phyloP scores from a whole-genome alignment of 2,888 invertebrate genomes.

The Timema cristinae region DNA sequence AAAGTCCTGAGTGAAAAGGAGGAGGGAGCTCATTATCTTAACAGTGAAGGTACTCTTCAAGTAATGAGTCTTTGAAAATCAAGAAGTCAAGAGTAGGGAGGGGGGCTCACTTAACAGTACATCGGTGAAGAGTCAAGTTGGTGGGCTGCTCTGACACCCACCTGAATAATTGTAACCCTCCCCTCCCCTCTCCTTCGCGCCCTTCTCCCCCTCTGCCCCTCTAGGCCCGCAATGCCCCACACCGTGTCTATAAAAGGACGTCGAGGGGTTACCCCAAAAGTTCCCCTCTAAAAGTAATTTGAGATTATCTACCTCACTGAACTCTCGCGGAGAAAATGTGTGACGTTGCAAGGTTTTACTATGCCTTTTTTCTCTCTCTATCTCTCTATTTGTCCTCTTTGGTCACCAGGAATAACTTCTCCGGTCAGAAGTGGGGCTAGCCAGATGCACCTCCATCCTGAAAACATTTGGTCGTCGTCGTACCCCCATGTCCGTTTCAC shows the following conservation, averaged over 20 bases:
- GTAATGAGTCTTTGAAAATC: too few species aligned
- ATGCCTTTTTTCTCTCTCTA: background rate
- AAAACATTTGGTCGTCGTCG: background rate
- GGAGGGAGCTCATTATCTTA: too few species aligned
- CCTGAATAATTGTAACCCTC: background rate
- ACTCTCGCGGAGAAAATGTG: conserved; percentile 8
- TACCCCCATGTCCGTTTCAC: background rate
- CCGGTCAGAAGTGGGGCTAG: background rate
- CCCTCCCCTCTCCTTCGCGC: background rate
- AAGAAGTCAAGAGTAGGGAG: too few species aligned
- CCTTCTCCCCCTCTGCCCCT: background rate
- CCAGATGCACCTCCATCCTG: background rate
- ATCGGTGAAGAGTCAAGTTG: too few species aligned
- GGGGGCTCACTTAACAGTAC: too few species aligned
- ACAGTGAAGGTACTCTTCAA: too few species aligned
- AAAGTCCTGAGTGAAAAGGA: too few species aligned
- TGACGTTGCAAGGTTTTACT: conserved; percentile 2
- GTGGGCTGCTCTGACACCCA: background rate
- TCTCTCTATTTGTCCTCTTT: background rate
- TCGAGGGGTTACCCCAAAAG: conserved; percentile 15
- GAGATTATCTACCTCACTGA: conserved; percentile 25
- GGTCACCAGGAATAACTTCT: conserved; percentile 8
- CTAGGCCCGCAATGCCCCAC: conserved; percentile 15
- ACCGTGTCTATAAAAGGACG: conserved; percentile 31
- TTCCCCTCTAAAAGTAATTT: conserved; percentile 24